phyloP scores from a whole-genome alignment of 1,140 invertebrate genomes.

The Scaptomyza pallida region DNA sequence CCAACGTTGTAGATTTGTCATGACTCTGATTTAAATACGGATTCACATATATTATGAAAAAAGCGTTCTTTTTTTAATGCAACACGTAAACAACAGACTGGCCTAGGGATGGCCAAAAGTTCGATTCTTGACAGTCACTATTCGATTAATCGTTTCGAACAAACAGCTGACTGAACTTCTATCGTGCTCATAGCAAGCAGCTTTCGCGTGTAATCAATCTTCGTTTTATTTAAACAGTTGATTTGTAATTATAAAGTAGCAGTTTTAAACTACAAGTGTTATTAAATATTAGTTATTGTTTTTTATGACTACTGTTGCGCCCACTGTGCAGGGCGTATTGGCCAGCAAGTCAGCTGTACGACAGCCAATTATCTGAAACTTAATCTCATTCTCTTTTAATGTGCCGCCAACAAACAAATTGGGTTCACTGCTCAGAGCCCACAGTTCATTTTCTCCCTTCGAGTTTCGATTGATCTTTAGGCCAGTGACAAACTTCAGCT shows the following conservation, averaged over 20 bases:
- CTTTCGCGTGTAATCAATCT: neutral
- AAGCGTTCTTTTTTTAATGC: slow-evolving; percentile 7
- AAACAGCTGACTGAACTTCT: neutral
- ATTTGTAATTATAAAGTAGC: neutral
- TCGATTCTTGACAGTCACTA: neutral
- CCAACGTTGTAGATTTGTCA: slow-evolving; percentile 94
- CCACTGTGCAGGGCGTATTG: slow-evolving; percentile 69
- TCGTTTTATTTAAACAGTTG: slow-evolving; percentile 1
- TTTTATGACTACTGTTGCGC: slow-evolving; percentile 12
- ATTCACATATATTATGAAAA: slow-evolving; percentile 15
- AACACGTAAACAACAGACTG: slow-evolving; percentile 67
- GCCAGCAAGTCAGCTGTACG: slow-evolving; percentile 69
- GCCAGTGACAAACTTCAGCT: slow-evolving; percentile 88
- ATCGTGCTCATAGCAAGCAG: slow-evolving; percentile 1
- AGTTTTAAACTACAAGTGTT: slow-evolving; percentile 4
- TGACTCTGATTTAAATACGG: slow-evolving; percentile 25
- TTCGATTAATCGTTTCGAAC: neutral
- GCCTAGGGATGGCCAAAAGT: slow-evolving; percentile 39
- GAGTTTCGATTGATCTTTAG: slow-evolving; percentile 87
- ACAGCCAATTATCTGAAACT: slow-evolving; percentile 87
- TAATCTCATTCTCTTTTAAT: slow-evolving; percentile 85
- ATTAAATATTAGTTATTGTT: neutral
- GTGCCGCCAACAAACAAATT: slow-evolving; percentile 85
- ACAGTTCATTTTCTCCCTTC: slow-evolving; percentile 84
- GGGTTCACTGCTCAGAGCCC: slow-evolving; percentile 87